These are phyloP conservation scores for Grus americana DNA, from an alignment of 2,113 vertebrate species.

Conservation along the genomic window DNA sequence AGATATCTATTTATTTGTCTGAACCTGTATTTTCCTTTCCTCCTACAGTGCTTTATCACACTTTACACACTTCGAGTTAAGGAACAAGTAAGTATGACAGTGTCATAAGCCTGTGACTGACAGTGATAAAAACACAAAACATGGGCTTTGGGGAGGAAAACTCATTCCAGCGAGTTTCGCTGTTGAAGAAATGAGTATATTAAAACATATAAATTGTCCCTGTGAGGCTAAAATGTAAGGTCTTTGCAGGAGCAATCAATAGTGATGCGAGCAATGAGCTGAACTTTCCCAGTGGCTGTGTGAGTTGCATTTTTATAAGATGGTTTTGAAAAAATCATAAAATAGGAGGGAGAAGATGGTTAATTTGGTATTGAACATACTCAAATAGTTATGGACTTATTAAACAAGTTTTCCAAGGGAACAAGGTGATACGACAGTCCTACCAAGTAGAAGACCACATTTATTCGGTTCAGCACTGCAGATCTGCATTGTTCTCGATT, in stretches of 20 bases:
- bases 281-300: not conserved
- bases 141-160: not conserved
- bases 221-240: not conserved
- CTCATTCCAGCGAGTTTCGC: not conserved
- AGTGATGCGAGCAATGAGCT: not conserved
- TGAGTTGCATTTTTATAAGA: slow-evolving; percentile 23
- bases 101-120: not conserved
- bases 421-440: not conserved
- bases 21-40: not conserved
- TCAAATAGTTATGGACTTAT: not conserved
- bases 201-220: slow-evolving; percentile 19
- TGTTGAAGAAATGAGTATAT: not conserved
- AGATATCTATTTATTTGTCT: not conserved
- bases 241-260: slow-evolving; percentile 9
- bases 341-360: not conserved
- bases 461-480: not conserved
- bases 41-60: not conserved
- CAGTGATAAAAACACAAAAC: not conserved
- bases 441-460: not conserved
- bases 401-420: not conserved
- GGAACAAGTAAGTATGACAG: not conserved
- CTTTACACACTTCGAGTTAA: not conserved
- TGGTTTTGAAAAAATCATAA: not conserved
- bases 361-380: not conserved
- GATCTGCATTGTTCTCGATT: not conserved